Conservation (phyloP, 2,113 vertebrate species). For the Struthidea cinerea region DNA sequence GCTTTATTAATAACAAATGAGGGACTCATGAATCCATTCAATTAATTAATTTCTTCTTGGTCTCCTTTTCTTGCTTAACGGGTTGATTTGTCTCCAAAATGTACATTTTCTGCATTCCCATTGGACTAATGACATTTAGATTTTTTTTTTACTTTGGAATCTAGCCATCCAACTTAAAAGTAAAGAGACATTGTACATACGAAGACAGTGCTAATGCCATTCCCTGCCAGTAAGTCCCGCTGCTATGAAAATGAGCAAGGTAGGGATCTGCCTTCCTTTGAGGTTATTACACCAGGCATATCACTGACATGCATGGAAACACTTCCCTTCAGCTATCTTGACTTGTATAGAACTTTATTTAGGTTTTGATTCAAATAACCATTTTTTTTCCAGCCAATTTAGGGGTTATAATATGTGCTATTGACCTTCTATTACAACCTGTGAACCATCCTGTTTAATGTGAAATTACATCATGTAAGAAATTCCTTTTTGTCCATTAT, state of each 20-base stretch:
- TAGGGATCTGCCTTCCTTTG: not conserved
- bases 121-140: conserved; percentile 48
- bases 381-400: conserved; percentile 37
- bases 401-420: conserved; percentile 45
- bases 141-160: conserved; percentile 24
- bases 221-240: conserved; percentile 30
- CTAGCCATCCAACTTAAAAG: conserved; percentile 21
- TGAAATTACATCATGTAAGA: conserved; percentile 67
- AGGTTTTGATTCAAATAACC: conserved; percentile 60
- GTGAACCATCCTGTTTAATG: conserved; percentile 54
- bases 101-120: conserved; percentile 54
- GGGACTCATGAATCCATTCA: conserved; percentile 19
- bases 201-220: not conserved
- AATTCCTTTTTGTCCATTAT: conserved; percentile 65
- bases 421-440: conserved; percentile 58
- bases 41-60: conserved; percentile 53
- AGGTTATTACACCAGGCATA: not conserved
- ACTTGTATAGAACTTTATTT: conserved; percentile 49
- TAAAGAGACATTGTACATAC: not conserved
- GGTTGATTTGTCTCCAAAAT: conserved; percentile 62
- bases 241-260: not conserved
- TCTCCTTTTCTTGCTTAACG: conserved; percentile 41
- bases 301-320: not conserved
- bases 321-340: not conserved
- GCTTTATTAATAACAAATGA: conserved; percentile 61